These are phyloP conservation scores for Balearica regulorum DNA, from an alignment of 2,797 vertebrate species.

Conservation along the genomic window DNA sequence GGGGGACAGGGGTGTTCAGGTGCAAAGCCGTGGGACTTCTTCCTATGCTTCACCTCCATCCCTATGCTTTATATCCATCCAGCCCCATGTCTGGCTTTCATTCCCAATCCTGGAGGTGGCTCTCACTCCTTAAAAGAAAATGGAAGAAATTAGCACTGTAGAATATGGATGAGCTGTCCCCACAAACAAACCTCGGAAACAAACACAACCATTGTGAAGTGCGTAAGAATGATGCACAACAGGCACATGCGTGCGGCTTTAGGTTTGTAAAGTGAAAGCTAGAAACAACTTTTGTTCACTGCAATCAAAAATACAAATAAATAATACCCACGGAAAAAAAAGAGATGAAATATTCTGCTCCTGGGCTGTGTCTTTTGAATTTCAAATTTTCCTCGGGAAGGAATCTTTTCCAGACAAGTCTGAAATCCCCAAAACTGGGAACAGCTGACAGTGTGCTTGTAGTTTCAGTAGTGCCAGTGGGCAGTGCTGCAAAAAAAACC, in stretches of 20 bases:
- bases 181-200: neutral
- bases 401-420: neutral
- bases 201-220: neutral
- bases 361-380: neutral
- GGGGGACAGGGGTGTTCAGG: fast-evolving
- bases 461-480: neutral
- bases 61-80: neutral
- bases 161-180: neutral
- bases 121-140: neutral
- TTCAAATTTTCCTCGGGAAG: neutral
- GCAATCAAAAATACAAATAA: neutral
- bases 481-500: neutral
- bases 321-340: neutral
- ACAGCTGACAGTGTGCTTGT: neutral
- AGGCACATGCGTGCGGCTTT: neutral
- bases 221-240: neutral
- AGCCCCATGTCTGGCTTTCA: neutral
- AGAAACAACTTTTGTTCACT: neutral
- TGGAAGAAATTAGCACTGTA: neutral
- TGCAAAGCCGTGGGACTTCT: neutral
- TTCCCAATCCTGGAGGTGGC: neutral
- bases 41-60: neutral
- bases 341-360: neutral
- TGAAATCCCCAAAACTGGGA: neutral
- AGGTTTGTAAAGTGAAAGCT: neutral